Conservation (phyloP, 2,888 invertebrate genomes). For the Blera fallax region DNA sequence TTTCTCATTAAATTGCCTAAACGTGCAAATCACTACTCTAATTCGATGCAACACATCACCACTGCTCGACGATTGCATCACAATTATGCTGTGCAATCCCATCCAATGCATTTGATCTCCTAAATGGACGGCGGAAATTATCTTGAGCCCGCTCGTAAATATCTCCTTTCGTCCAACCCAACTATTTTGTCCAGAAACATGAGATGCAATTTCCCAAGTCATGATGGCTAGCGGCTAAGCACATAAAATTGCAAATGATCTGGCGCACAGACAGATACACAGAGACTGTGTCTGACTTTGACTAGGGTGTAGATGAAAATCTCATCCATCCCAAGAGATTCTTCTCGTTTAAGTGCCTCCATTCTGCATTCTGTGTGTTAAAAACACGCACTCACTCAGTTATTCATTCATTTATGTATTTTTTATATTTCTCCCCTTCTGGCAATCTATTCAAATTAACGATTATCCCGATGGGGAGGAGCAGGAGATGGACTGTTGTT, state of each 20-base stretch:
- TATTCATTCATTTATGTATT: constrained; percentile 48
- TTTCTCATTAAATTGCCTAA: background rate
- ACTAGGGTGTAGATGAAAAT: constrained; percentile 31
- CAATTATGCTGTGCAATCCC: background rate
- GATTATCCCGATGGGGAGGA: constrained; percentile 52
- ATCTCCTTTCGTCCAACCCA: background rate
- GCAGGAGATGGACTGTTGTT: background rate
- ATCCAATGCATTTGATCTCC: constrained; percentile 9
- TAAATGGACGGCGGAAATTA: constrained; percentile 18
- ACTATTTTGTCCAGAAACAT: constrained; percentile 17
- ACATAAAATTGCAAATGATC: constrained; percentile 55
- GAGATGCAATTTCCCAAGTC: constrained; percentile 46
- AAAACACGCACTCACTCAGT: constrained; percentile 59
- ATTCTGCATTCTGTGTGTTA: constrained; percentile 31
- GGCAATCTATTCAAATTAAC: constrained; percentile 71
- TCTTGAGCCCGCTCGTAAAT: constrained; percentile 26
- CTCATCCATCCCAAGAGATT: constrained; percentile 14
- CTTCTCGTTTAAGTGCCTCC: constrained; percentile 41
- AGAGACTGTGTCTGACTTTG: background rate
- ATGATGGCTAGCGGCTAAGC: constrained; percentile 49
- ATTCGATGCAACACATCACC: background rate
- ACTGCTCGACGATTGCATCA: constrained; percentile 5
- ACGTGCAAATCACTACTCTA: background rate
- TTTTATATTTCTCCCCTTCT: constrained; percentile 56
- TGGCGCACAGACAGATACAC: constrained; percentile 5